A percentile compares a stretch with the other conserved stretches of the same genome.
phyloP scores from a whole-genome alignment of 2,797 vertebrate genomes.

The Sebastes hubbsi region DNA sequence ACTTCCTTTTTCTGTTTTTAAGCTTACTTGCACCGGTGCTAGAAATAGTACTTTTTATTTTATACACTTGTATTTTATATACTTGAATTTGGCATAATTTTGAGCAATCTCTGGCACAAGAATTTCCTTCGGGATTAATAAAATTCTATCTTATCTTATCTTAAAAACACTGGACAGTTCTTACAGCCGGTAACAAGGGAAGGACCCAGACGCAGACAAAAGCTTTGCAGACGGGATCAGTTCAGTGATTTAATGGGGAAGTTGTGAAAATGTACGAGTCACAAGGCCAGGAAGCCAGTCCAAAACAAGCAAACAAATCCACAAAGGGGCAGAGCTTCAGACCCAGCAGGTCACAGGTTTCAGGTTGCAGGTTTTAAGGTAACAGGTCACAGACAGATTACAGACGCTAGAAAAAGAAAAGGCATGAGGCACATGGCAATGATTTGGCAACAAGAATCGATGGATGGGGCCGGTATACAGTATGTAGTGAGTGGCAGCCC shows the following conservation, averaged over 20 bases:
- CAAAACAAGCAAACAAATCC: neutral
- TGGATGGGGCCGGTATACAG: neutral
- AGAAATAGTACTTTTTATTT: too few species aligned
- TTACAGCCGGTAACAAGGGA: neutral
- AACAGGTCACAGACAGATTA: neutral
- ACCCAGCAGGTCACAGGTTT: neutral
- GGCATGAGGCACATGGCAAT: neutral
- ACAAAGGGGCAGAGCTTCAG: neutral
- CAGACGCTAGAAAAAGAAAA: neutral
- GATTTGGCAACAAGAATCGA: neutral
- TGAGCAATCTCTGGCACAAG: too few species aligned
- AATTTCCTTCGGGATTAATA: too few species aligned
- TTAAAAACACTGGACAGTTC: neutral
- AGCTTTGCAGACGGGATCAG: rapidly evolving
- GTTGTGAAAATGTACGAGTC: too few species aligned
- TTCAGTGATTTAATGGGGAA: too few species aligned
- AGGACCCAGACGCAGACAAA: too few species aligned
- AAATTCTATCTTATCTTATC: too few species aligned
- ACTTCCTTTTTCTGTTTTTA: too few species aligned
- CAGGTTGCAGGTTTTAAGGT: neutral
- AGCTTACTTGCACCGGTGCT: too few species aligned
- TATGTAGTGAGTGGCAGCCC: neutral
- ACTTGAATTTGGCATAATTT: too few species aligned
- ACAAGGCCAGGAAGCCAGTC: neutral
- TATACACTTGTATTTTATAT: too few species aligned